phyloP scores from a whole-genome alignment of 2,888 invertebrate genomes.

The Catocala fraxini region DNA sequence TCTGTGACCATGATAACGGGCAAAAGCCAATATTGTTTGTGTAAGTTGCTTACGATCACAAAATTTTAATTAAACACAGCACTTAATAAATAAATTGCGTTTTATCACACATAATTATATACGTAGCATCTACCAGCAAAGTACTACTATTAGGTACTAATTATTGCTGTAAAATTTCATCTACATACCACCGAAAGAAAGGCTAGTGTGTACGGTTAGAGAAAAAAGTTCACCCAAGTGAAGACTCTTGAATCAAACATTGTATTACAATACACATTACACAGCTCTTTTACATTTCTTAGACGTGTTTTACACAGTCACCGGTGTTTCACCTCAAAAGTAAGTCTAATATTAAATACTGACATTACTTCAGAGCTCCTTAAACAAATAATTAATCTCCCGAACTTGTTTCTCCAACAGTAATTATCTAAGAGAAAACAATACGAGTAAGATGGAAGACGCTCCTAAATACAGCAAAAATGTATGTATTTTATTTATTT shows the following conservation, averaged over 20 bases:
- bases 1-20: slow-evolving; percentile 42
- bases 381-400: slow-evolving; percentile 24
- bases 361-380: slow-evolving; percentile 22
- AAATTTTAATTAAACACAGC: slow-evolving; percentile 59
- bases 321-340: slow-evolving; percentile 26
- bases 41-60: slow-evolving; percentile 57
- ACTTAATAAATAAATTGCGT: slow-evolving; percentile 75
- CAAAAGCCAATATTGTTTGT: slow-evolving; percentile 36
- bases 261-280: slow-evolving; percentile 38
- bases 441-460: slow-evolving; percentile 86
- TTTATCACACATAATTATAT: slow-evolving; percentile 82
- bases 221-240: slow-evolving; percentile 49
- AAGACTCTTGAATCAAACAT: slow-evolving; percentile 25
- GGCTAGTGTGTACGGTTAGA: slow-evolving; percentile 68
- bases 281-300: slow-evolving; percentile 21
- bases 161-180: slow-evolving; percentile 85
- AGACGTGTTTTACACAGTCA: slow-evolving; percentile 56
- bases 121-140: slow-evolving; percentile 84
- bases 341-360: slow-evolving; percentile 42
- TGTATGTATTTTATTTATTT: slow-evolving; percentile 78
- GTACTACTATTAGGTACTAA: slow-evolving; percentile 82
- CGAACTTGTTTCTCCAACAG: slow-evolving; percentile 60
- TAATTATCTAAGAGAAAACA: slow-evolving; percentile 76
- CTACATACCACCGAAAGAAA: slow-evolving; percentile 84
- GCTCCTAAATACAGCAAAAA: slow-evolving; percentile 86